These are phyloP conservation scores for Brachirus orientalis DNA, from an alignment of 2,113 vertebrate genomes.

Conservation along the genomic window DNA sequence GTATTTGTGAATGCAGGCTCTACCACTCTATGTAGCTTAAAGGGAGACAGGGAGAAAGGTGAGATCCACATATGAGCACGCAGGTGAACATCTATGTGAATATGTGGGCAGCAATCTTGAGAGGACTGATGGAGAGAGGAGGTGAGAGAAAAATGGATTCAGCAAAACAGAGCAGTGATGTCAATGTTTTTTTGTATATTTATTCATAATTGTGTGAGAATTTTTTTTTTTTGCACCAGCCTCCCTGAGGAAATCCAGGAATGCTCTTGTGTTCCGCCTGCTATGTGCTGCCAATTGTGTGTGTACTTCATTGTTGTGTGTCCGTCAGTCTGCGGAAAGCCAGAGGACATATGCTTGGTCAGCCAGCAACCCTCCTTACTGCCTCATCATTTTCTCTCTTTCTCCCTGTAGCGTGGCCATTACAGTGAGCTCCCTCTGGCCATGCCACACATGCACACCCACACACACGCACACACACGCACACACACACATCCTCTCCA, in stretches of 20 bases:
- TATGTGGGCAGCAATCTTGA: constrained; percentile 7
- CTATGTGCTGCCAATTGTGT: constrained; percentile 10
- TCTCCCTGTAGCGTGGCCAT: constrained; percentile 66
- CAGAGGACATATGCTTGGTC: constrained; percentile 62
- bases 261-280: constrained; percentile 19
- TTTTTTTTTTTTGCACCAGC: constrained; percentile 10
- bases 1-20: no score
- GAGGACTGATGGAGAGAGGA: not conserved
- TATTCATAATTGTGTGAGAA: constrained; percentile 42
- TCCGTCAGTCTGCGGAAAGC: constrained; percentile 51
- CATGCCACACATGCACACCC: constrained; percentile 33
- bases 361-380: constrained; percentile 52
- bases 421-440: constrained; percentile 62
- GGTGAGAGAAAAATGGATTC: not conserved
- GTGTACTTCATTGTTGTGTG: constrained; percentile 24
- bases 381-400: constrained; percentile 64
- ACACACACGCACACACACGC: constrained; percentile 21
- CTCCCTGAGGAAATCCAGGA: constrained; percentile 17
- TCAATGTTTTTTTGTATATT: constrained; percentile 23
- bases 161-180: not conserved
- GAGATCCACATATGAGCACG: not conserved
- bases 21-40: no score
- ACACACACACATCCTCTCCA: not conserved
- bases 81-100: not conserved
- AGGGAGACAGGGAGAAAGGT: not conserved